Base-by-base conservation (phyloP, 2,888 invertebrate genomes). In the Matsumyia berberina region DNA sequence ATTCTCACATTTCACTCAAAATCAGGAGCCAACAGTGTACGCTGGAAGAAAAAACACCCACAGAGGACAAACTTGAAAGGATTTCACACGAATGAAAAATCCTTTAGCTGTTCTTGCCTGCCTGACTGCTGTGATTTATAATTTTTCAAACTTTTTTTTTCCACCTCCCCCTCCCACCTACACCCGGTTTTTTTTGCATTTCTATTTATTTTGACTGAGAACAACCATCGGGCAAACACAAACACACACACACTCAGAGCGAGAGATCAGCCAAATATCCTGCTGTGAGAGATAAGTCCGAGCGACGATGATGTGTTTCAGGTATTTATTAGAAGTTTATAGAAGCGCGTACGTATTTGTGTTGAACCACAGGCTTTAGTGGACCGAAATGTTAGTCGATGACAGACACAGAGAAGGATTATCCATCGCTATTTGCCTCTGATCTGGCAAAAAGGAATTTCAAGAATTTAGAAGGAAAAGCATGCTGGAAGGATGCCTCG, bases 1-100 rank as follows among this genome's bases (percentile, higher is more conserved):
- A 74, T 79, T 83, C 83, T 83, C 83, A 85, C 83, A 85, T 79
- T 85, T 85, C 83, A 85, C 64, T 83, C 64, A 57, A 57, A 33
- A 69, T 24, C 39, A 19, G 51, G 31, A 46, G 60, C 44, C 31
- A 39, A 31, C 57, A 58, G 11, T 29, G 11, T 11, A 24, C 42
- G 29, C 42, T 8, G 11, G 15, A 37, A n/a, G 42, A 35, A 55
- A 44, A 33, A 58, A 42, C 17, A 24, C 1, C 24, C 39, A 60
- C 46, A 58, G 35, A 74, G 64, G 74, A 79, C 69, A 74, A 79
- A 79, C 73, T 85, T 70, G 53, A 79, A 74, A 85, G 74, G 79
- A 79, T 79, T 79, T 85, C 79, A 73, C 73, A 83, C 67, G 78
- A 69, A 83, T 83, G 78, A 73, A 79, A 83, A 79, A 78, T 79